A percentile compares a stretch with the other conserved stretches of the same genome.
Conservation (phyloP, 2,888 invertebrate genomes). For the Creontiades dilutus region DNA sequence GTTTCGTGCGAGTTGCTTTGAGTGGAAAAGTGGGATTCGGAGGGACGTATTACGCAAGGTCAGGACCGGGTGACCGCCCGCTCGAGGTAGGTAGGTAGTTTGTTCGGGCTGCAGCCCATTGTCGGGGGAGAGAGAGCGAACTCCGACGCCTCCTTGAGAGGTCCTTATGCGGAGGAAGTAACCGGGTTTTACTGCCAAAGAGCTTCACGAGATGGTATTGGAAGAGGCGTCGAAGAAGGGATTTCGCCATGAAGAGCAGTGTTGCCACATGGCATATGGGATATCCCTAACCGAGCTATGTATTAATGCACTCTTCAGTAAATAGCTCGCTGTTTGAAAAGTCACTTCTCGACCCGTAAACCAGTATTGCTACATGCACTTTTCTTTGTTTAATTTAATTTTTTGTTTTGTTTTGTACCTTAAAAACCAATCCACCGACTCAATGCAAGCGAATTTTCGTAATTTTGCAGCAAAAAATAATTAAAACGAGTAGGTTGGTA, state of each 20-base stretch:
- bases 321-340: too few species aligned
- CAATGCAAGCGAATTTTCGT: too few species aligned
- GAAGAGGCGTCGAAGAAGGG: conserved; percentile 9
- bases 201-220: conserved; percentile 25
- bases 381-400: too few species aligned
- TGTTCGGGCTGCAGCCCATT: conserved; percentile 21
- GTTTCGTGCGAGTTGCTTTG: background rate
- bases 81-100: conserved; percentile 18
- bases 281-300: background rate
- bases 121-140: conserved; percentile 29
- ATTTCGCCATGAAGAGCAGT: background rate
- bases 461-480: too few species aligned
- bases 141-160: conserved; percentile 47
- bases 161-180: conserved; percentile 43
- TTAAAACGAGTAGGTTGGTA: too few species aligned
- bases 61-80: background rate
- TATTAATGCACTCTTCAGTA: background rate
- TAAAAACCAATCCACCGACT: too few species aligned
- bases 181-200: conserved; percentile 52
- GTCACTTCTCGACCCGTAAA: too few species aligned
- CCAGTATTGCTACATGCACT: too few species aligned
- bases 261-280: conserved; percentile 5
- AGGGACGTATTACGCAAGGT: background rate
- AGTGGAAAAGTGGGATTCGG: background rate
- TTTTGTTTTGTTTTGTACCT: too few species aligned